phyloP scores from a whole-genome alignment of 1,140 invertebrate genomes.

The Aricia agestis region DNA sequence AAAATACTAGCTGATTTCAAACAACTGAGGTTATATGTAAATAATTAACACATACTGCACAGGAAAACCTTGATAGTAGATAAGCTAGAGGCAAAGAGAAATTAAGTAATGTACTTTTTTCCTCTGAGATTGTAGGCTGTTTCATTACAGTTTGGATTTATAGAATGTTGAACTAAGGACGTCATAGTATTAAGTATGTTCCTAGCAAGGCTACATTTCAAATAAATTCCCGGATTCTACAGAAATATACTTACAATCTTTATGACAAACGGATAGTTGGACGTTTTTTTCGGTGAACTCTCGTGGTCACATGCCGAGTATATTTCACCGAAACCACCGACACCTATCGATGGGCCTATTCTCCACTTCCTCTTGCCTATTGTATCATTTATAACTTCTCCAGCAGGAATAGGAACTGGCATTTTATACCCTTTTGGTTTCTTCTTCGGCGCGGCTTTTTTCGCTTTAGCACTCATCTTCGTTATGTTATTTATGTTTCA shows the following conservation, averaged over 20 bases:
- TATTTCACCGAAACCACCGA: slow-evolving; percentile 96
- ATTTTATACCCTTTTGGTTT: slow-evolving; percentile 82
- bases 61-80: no score
- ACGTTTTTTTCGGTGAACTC: slow-evolving; percentile 68
- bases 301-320: slow-evolving; percentile 83
- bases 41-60: no score
- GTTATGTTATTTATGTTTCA: not conserved
- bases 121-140: no score
- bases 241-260: slow-evolving; percentile 82
- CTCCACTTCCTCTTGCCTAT: slow-evolving; percentile 86
- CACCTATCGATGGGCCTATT: slow-evolving; percentile 90
- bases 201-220: not conserved
- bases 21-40: no score
- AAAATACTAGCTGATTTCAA: not conserved
- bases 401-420: slow-evolving; percentile 85
- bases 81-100: no score
- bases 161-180: no score
- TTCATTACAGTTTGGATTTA: no score
- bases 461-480: slow-evolving; percentile 52
- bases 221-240: not conserved
- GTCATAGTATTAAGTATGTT: no score
- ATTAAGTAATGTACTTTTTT: no score
- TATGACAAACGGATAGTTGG: slow-evolving; percentile 82
- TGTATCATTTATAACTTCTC: slow-evolving; percentile 86
- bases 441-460: slow-evolving; percentile 76